Evolutionary conservation across 2,888 invertebrate species (phyloP).

Genomic region (Drosophila neutralis): DNA sequence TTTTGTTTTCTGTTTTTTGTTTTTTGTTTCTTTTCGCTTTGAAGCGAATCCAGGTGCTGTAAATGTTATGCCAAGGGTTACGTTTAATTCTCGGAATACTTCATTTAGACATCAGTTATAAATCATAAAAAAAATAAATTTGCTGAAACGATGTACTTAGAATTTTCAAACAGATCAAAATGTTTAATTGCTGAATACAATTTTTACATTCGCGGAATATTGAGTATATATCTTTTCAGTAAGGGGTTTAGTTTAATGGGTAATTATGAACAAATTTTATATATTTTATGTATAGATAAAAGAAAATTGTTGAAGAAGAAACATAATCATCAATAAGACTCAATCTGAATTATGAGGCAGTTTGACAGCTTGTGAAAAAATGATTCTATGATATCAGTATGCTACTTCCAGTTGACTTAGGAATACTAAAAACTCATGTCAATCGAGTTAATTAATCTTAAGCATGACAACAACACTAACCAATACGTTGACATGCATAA

Average conservation of each 20-base stretch:
- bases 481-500: background rate
- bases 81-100: background rate
- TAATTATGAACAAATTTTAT: background rate
- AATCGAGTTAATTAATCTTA: background rate
- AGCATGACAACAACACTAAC: background rate
- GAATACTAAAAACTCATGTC: background rate
- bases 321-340: background rate
- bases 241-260: background rate
- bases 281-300: background rate
- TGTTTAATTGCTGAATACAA: background rate
- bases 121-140: background rate
- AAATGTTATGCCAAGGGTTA: constrained; percentile 19
- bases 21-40: constrained; percentile 20
- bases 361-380: background rate
- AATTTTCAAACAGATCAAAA: constrained; percentile 3
- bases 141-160: background rate
- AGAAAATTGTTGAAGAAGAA: background rate
- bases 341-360: background rate
- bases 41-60: constrained; percentile 38
- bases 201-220: background rate
- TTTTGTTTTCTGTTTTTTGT: background rate
- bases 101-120: constrained; percentile 5
- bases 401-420: background rate
- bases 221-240: background rate
- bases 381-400: background rate